phyloP scores from a whole-genome alignment of 1,140 invertebrate genomes.

The Trichonephila inaurata region DNA sequence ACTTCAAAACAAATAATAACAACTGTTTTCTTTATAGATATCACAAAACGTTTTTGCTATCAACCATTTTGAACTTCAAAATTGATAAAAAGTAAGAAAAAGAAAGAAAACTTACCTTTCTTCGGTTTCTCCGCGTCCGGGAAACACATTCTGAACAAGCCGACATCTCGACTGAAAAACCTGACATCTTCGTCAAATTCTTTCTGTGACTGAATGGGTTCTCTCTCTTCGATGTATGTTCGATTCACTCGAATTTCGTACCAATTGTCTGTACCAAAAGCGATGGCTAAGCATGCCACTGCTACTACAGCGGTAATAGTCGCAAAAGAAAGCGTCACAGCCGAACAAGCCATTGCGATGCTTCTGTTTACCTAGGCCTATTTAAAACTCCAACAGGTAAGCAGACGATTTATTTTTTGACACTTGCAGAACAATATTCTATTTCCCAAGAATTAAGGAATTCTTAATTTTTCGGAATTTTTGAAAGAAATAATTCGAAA shows the following conservation, averaged over 20 bases:
- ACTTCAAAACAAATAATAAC: too few relatives aligned
- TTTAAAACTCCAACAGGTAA: neutral
- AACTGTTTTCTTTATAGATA: too few relatives aligned
- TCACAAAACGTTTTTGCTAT: too few relatives aligned
- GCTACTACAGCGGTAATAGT: constrained; percentile 96
- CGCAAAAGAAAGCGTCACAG: constrained; percentile 94
- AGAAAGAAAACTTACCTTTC: constrained; percentile 85
- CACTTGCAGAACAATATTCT: neutral
- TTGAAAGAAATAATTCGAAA: neutral
- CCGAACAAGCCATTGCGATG: constrained; percentile 93
- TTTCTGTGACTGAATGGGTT: constrained; percentile 33
- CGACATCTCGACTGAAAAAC: constrained; percentile 81
- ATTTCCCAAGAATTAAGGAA: neutral
- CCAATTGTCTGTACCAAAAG: constrained; percentile 98
- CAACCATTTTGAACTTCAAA: too few relatives aligned
- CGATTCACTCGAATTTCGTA: constrained; percentile 94
- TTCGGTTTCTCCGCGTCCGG: constrained; percentile 86
- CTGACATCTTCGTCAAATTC: constrained; percentile 77
- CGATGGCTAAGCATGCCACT: constrained; percentile 93
- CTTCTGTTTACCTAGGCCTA: constrained; percentile 24
- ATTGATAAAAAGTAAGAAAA: neutral
- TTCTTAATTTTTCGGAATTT: neutral
- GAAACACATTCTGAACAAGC: constrained; percentile 85
- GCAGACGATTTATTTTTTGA: constrained; percentile 3
- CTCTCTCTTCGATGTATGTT: constrained; percentile 87